These are phyloP conservation scores for Adelphocoris suturalis DNA, from an alignment of 2,888 invertebrate genomes.

Conservation along the genomic window DNA sequence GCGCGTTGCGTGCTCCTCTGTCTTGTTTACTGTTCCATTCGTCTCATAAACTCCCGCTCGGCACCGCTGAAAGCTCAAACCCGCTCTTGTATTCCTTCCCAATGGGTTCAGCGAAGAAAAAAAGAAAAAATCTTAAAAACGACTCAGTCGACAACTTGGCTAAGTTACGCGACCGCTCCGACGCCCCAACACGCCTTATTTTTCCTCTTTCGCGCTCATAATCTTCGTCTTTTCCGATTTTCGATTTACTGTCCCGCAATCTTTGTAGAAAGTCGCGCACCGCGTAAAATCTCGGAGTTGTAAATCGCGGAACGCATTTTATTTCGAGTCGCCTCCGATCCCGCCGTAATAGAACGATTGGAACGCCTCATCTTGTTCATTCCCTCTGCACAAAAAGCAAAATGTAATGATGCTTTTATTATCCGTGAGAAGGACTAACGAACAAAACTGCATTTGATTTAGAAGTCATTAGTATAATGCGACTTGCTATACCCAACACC, in stretches of 20 bases:
- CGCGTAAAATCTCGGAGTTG: neutral
- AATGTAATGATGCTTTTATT: too few relatives aligned
- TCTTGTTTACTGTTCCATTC: slow-evolving; percentile 28
- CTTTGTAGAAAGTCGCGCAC: slow-evolving; percentile 27
- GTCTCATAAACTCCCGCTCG: slow-evolving; percentile 22
- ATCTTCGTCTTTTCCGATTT: slow-evolving; percentile 14
- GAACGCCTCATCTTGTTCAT: neutral
- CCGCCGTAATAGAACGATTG: neutral
- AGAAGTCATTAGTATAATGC: too few relatives aligned
- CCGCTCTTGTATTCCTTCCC: slow-evolving; percentile 22
- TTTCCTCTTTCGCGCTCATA: neutral
- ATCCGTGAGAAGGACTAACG: too few relatives aligned
- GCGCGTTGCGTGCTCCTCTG: slow-evolving; percentile 5
- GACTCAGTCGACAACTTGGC: slow-evolving; percentile 30
- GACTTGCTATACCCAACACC: too few relatives aligned
- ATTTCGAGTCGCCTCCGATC: neutral
- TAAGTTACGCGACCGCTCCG: slow-evolving; percentile 16
- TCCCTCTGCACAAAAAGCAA: too few relatives aligned
- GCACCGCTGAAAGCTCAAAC: slow-evolving; percentile 39
- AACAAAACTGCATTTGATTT: too few relatives aligned
- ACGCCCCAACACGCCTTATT: slow-evolving; percentile 22
- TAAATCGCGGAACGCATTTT: neutral
- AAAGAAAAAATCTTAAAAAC: neutral
- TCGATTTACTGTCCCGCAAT: slow-evolving; percentile 16
- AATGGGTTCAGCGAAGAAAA: neutral